A percentile compares a stretch with the other conserved stretches of the same genome.
These are phyloP conservation scores for Umimayanthus chanpuru DNA, from an alignment of 92 coral and sea anemone species.

Conservation along the genomic window DNA sequence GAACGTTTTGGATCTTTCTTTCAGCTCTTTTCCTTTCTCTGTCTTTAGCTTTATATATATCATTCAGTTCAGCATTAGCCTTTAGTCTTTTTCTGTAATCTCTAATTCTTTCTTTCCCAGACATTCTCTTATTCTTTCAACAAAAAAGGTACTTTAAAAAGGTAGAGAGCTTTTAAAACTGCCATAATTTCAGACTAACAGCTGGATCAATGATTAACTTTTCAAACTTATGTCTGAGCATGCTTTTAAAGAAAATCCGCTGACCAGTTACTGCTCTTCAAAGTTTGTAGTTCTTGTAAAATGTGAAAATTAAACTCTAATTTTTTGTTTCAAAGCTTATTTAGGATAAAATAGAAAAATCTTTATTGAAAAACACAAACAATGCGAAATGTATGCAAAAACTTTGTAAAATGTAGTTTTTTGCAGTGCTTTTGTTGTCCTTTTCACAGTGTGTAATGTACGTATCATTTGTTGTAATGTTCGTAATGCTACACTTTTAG, in stretches of 20 bases:
- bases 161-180: not conserved
- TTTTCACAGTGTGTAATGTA: constrained; percentile 17
- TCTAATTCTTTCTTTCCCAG: constrained; percentile 13
- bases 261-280: constrained; percentile 1
- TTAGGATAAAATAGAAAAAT: constrained; percentile 16
- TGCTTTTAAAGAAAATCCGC: not conserved
- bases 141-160: not conserved
- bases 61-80: not conserved
- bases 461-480: constrained; percentile 31
- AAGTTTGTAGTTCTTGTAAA: constrained; percentile 1
- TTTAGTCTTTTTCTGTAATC: constrained; percentile 3
- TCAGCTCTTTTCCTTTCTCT: not conserved
- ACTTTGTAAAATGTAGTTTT: not conserved
- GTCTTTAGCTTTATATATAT: constrained; percentile 8
- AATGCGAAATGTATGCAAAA: constrained; percentile 7
- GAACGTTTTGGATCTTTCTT: not conserved
- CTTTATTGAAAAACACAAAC: not conserved
- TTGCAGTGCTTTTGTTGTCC: no score
- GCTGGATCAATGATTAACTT: constrained; percentile 26
- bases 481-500: constrained; percentile 8
- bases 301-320: not conserved
- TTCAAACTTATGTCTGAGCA: constrained; percentile 4
- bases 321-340: not conserved
- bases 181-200: constrained; percentile 8
- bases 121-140: constrained; percentile 11